A percentile compares a stretch with the other conserved stretches of the same genome.
phyloP scores from a whole-genome alignment of 2,797 vertebrate genomes.

The Propithecus deckenii region DNA sequence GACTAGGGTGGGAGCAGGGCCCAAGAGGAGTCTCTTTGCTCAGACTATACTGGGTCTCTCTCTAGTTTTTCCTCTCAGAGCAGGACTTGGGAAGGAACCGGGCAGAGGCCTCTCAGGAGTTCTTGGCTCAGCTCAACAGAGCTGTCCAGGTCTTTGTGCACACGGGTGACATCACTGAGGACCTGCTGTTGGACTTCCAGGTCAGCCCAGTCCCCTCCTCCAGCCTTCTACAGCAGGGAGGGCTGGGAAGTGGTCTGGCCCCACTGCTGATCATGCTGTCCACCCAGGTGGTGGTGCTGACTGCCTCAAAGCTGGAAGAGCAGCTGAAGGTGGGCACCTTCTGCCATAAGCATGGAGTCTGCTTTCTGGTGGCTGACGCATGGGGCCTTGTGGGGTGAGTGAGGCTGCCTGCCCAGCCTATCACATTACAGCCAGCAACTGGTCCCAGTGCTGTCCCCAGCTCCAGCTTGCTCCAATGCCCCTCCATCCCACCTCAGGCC shows the following conservation, averaged over 20 bases:
- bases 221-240: background rate
- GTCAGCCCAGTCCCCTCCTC: conserved; percentile 71
- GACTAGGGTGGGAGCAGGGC: background rate
- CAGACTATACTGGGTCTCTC: background rate
- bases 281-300: conserved; percentile 93
- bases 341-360: conserved; percentile 87
- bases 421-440: background rate
- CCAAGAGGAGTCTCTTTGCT: background rate
- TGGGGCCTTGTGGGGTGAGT: conserved; percentile 93
- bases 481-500: background rate
- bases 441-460: background rate
- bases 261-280: background rate
- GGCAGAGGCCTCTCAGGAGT: conserved; percentile 84
- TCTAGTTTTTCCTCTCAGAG: conserved; percentile 91
- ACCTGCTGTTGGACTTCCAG: conserved; percentile 87
- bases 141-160: conserved; percentile 82
- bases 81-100: conserved; percentile 87
- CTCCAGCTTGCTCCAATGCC: background rate
- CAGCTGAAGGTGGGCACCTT: conserved; percentile 87
- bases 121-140: conserved; percentile 87
- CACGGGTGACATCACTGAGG: conserved; percentile 81
- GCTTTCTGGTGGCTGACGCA: conserved; percentile 89
- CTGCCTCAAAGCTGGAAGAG: conserved; percentile 89
- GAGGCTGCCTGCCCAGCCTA: background rate
- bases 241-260: background rate